Base-by-base conservation (phyloP, 2,888 invertebrate genomes). In the Kryphioiulus occultus region DNA sequence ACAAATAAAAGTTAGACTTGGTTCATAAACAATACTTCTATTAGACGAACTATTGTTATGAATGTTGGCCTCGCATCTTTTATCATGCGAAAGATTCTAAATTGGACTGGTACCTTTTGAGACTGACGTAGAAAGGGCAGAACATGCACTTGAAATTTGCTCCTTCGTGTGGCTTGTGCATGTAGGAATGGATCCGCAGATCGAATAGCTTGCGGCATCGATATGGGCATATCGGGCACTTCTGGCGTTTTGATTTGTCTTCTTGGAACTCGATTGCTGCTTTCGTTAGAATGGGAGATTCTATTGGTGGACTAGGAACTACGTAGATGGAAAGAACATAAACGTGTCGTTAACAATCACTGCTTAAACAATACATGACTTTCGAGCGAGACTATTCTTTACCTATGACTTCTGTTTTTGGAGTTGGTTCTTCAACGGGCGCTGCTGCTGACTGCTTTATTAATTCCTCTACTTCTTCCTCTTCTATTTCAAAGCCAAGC, bases 111-210 rank as follows among this genome's bases (percentile, higher is more conserved):
- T 94, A 95, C 91, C 93, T 93, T 91, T 95, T 95, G 87, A 94
- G 94, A 90, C 94, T 94, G 0, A 96, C 96, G 91, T 95, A 96
- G 92, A 94, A 97, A 0, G 95, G 95, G 91, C 97, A 97, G 90
- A 95, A 95, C 90, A 94, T 95, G 91, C 97, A 97, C 91, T 95
- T 96, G 91, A 95, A 95, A 90, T 95, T 94, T 84, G 95, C 95
- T 88, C 94, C 94, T 0, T 94, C 92, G 89, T 91, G 92, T 19
- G 92, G 92, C 86, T 94, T 93, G 91, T 97, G 96, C 90, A 95
- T 95, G 89, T 94, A 94, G 90, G 94, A 92, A 91, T 96, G 96
- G 35, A 93, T 92, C 82, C 94, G 93, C 89, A 95, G 93, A 86
- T 93, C 92, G 85, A 93, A 92, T 88, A 94, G 93, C 90, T 94